phyloP scores from a whole-genome alignment of 2,888 invertebrate species.

The Ceraclea dissimilis region DNA sequence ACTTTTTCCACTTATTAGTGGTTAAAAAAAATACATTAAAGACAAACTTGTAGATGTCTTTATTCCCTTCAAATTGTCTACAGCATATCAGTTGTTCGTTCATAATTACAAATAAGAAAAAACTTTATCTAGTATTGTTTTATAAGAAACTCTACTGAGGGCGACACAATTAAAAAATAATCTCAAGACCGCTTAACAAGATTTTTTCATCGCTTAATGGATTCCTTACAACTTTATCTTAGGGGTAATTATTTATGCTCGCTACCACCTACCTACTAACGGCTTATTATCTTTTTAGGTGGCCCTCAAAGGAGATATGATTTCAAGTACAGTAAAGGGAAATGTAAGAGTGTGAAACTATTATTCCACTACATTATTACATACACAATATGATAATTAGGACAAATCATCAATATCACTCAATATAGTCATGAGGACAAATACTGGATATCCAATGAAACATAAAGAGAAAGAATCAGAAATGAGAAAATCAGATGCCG shows the following conservation, averaged over 20 bases:
- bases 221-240: constrained; percentile 15
- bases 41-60: too few species aligned
- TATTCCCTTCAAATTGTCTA: not conserved
- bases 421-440: too few species aligned
- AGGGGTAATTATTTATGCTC: constrained; percentile 19
- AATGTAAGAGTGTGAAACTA: not conserved
- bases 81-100: not conserved
- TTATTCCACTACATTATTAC: too few species aligned
- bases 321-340: not conserved
- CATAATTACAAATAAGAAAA: not conserved
- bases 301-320: constrained; percentile 5
- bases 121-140: not conserved
- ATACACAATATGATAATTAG: too few species aligned
- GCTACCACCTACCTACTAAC: constrained; percentile 15
- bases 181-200: constrained; percentile 17
- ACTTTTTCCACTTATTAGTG: too few species aligned
- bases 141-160: not conserved
- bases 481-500: too few species aligned
- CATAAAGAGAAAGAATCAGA: too few species aligned
- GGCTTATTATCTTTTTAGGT: constrained; percentile 17
- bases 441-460: too few species aligned
- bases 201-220: constrained; percentile 6
- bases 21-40: too few species aligned
- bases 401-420: too few species aligned
- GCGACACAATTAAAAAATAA: constrained; percentile 18